Base-by-base conservation (phyloP, 2,797 vertebrate species). In the Halcyon badia region DNA sequence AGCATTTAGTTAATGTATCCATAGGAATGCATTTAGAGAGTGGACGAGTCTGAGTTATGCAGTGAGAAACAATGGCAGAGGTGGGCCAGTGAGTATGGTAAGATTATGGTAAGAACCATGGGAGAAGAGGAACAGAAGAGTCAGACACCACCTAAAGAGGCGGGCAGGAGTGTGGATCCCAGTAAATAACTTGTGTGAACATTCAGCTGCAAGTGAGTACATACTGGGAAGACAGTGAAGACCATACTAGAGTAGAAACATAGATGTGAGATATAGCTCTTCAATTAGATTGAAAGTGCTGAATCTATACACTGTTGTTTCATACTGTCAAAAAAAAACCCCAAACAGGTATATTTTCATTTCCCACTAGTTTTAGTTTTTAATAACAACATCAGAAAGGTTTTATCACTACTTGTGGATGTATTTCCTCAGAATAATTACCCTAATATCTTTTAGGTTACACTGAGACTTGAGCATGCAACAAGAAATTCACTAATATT, bases 31-130 rank as follows among this genome's bases (percentile, higher is more conserved):
- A n/a, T 2, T 17, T 28, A 73, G 39, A 54, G 31, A 89, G 88
- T 13, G 30, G 31, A 22, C 0, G 0, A 83, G 25, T 71, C 21
- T 21, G 44, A 69, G 10, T n/a, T 35, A 39, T 5, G 8, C 51
- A 86, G 21, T 18, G 35, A 52, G 52, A 79, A 31, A 14, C 14
- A 15, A 35, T 18, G 52, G 46, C n/a, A 81, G 42, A 78, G 44
- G 64, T 28, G 19, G 54, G 24, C 16, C 31, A 71, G 3, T 1
- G 5, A 56, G 41, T 30, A 4, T 1, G 3, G 19, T 10, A 70
- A 54, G n/a, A 52, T 6, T 44, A 9, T 6, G 14, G n/a, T 22
- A 52, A 79, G 30, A 60, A 51, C 14, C 28, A 46, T 22, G 58
- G 39, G 48, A 83, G 42, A 58, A 71, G 46, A 66, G 56, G 30